Evolutionary conservation across 2,113 vertebrate genomes (phyloP), one percentile per base, ranked within the genome.

Genomic region (human): DNA sequence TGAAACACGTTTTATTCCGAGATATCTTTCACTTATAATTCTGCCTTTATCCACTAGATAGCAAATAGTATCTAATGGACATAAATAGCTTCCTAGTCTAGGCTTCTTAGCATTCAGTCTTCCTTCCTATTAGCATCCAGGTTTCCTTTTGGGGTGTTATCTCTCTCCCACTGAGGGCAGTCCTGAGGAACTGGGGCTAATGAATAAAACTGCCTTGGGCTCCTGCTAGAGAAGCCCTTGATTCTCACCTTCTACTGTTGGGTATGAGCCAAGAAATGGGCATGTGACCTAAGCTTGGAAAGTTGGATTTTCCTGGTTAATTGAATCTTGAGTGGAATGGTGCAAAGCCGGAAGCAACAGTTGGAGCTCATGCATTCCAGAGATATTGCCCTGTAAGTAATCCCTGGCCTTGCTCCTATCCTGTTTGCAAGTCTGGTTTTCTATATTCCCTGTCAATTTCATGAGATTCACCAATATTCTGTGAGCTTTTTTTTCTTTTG

Each of bases 1-100:
- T 95, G 30, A 93, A 89, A 73, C 38, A 22, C 25, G 12, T 83
- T 88, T 93, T 91, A 78, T 90, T 87, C 8, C 38, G 61, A 88
- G 25, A 32, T 72, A 25, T 25, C 50, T 88, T 83, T 92, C 76
- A 80, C 75, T 73, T 93, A 35, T 80, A 88, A 88, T 88, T 84
- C 45, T 73, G 25, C 70, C n/a, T 90, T 90, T 79, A 87, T 59
- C 38, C 48, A 35, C 55, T 73, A 45, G 66, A 25, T 43, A 75
- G 55, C 4, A 92, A 8, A 27, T 45, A 35, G 27, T 82, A 43
- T 35, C 8, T 89, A 25, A 23, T 20, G 20, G 13, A 73, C 64
- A 55, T 30, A 89, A 68, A 32, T 75, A 68, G 35, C n/a, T 73
- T 92, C 43, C 32, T 89, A 88, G 32, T 30, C 43, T 72, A 81